Evolutionary conservation across 2,797 vertebrate species (phyloP), one percentile per base, ranked within the genome.

Genomic region (Chaunax sp.): DNA sequence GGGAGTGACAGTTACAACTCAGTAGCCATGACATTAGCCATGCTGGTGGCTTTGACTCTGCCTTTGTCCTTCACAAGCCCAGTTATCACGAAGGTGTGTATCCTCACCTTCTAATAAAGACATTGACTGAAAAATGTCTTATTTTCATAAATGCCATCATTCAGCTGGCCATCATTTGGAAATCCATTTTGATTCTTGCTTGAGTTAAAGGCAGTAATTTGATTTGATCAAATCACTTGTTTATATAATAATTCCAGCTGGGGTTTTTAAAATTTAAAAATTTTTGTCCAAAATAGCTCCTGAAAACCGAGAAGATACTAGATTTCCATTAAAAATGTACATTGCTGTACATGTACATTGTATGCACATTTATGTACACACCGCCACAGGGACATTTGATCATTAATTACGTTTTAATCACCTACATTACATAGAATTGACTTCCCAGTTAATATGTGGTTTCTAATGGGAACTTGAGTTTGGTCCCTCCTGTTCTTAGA

Each of bases 1-100:
- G 51, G 40, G 70, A 59, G 60, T 45, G 72, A 67, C 58, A 60
- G 72, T 80, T 75, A 60, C 54, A 65, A 64, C 40, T 64, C 83
- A 78, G 57, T 73, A 78, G 74, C 69, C 78, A 41, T 88, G 87
- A 88, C 85, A 85, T 89, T 84, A 75, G 75, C 78, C 67, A 28
- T 60, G 69, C 47, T 69, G 71, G 57, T 83, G 80, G 51, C 74
- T 81, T 80, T 85, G 85, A 82, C 78, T 71, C n/a, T 78, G 66
- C 20, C 66, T 69, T 77, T 72, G 69, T 51, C 70, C 69, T 72
- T 20, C 52, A 77, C 55, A 65, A 20, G 44, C 65, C 47, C 64
- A 38, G 28, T 9, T 67, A 56, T 53, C 76, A 66, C 40, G 41
- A 43, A 82, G 57, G 69, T 72, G 70, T 67, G 37, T 41, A 19